Evolutionary conservation across 2,888 invertebrate species (phyloP), one percentile per base, ranked within the genome.

Genomic region (Brachyopa scutellaris): DNA sequence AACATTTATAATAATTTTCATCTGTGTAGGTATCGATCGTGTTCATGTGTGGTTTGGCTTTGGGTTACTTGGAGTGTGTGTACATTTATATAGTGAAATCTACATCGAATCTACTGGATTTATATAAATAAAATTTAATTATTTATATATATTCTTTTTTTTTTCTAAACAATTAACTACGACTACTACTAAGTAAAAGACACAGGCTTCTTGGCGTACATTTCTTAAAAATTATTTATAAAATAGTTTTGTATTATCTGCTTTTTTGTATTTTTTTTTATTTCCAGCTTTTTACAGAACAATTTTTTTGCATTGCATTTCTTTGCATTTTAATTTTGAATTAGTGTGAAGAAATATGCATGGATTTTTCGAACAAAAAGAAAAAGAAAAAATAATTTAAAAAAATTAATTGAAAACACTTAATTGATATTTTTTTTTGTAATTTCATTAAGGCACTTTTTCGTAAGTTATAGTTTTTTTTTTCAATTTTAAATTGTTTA

Each of bases 131-230:
- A 70, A 76, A 72, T 61, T 53, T 7, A 66, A 70, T 47, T 67
- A 61, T 47, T 31, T 53, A 55, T 69, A 26, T 70, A 45, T 51
- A 29, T 80, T 59, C 53, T 11, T 31, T 45, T 45, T 64, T 29
- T 59, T 51, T 40, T 42, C 74, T 83, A 76, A 79, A 84, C 77
- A 84, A 78, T 78, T 67, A 62, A 78, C 74, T 76, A 85, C 85
- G 83, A 86, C 85, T 85, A 86, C 86, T 86, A 86, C 86, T 85
- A 86, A 86, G 85, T 85, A 85, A 84, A 85, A 85, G 84, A 80
- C 85, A 85, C 85, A 85, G 85, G 85, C 84, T 85, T 72, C 70
- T 76, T 80, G 84, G 82, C 76, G 73, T 77, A 79, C 57, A 80
- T 70, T 80, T 79, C 84, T 84, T 70, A 82, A 73, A 64, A 67